Conservation (phyloP, 2,888 invertebrate genomes). For the Halictus quadricinctus region DNA sequence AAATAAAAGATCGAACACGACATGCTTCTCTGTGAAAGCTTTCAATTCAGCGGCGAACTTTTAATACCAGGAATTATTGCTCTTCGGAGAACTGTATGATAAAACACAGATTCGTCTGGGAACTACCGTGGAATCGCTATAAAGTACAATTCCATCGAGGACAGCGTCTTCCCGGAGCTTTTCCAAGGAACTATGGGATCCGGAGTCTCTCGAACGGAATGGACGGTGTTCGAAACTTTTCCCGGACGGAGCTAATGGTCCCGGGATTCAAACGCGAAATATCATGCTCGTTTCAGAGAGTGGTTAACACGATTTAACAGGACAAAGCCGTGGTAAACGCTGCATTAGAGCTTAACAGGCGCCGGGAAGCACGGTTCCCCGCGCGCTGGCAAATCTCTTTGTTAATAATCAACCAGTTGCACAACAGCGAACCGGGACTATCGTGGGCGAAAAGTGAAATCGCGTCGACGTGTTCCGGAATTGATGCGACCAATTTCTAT, state of each 20-base stretch:
- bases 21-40: not conserved
- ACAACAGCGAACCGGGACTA: not conserved
- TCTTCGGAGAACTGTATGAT: not conserved
- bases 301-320: conserved; percentile 20
- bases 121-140: not conserved
- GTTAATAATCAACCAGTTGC: conserved; percentile 46
- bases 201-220: not conserved
- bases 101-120: not conserved
- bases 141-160: not conserved
- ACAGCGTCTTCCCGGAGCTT: not conserved
- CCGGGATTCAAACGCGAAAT: not conserved
- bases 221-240: not conserved
- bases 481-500: not conserved
- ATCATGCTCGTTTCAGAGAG: conserved; percentile 1
- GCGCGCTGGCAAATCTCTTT: conserved; percentile 22
- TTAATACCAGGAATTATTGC: not conserved
- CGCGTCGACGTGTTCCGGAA: not conserved
- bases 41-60: not conserved
- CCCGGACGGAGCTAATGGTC: not conserved
- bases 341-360: conserved; percentile 19
- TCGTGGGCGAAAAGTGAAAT: conserved; percentile 17
- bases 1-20: not conserved
- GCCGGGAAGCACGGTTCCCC: conserved; percentile 7
- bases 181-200: not conserved
- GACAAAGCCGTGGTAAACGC: conserved; percentile 11